Evolutionary conservation across 1,140 invertebrate species (phyloP), one percentile per base, ranked within the genome.

Genomic region (Drosophila ananassae): DNA sequence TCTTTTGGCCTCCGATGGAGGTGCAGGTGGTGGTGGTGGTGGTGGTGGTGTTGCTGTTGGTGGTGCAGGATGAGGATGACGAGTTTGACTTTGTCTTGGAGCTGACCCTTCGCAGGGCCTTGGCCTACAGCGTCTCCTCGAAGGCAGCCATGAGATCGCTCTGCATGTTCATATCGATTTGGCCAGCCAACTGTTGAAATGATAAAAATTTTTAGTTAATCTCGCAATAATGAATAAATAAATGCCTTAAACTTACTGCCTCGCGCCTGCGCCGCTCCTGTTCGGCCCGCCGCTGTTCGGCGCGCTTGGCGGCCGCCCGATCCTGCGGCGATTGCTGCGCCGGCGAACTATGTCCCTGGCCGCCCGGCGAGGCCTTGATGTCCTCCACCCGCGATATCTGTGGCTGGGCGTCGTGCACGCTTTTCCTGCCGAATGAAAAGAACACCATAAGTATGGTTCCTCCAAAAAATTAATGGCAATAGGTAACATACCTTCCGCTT

Each of bases 151-250:
- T 98, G 91, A 99, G 94, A 94, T 99, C 98, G 94, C 98, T 98
- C 93, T 99, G 98, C 94, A 97, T 95, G 93, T 98, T 99, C 97
- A 99, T 98, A 92, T 99, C 98, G 90, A 99, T 99, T 93, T 97
- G 96, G 57, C 97, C 96, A 56, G 97, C 97, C 96, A 98, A 95
- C 98, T 98, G 94, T 55, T 12, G 10, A 12, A 37, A 37, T 3
- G n/a, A n/a, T n/a, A 37, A 3, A n/a, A 9, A 9, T 5, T 6
- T 3, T 37, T 37, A 32, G 5, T 32, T 32, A 6, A 6, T 8
- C 2, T 32, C 7, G 2, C 30, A 32, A 8, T 0, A 32, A 32
- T 8, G 8, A 32, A 5, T 8, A 32, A 6, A 8, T 32, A 5
- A 3, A 37, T 3, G 12, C 34, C 2, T 37, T 10, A 2, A 2